These are phyloP conservation scores for Antidorcas marsupialis DNA, from an alignment of 2,113 vertebrate genomes.

Conservation along the genomic window DNA sequence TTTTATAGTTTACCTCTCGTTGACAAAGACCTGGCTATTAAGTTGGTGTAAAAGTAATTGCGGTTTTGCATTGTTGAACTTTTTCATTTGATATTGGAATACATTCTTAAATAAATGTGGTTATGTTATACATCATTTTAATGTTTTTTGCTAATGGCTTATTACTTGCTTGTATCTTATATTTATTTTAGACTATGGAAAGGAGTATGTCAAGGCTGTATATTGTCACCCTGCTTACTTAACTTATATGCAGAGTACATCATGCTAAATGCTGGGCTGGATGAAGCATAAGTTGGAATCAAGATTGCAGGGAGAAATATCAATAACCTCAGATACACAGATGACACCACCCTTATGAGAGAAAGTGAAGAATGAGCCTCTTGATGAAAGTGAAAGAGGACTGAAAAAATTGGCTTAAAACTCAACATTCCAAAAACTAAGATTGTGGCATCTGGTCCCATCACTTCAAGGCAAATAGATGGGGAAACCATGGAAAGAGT, in stretches of 20 bases:
- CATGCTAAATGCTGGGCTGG: neutral
- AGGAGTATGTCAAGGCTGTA: neutral
- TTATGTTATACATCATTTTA: neutral
- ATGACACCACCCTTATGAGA: neutral
- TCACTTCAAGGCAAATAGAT: neutral
- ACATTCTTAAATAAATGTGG: neutral
- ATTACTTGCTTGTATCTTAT: neutral
- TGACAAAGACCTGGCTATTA: neutral
- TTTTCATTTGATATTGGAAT: neutral
- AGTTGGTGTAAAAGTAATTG: neutral
- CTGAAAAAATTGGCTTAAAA: neutral
- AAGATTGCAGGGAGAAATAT: neutral
- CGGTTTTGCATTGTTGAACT: neutral
- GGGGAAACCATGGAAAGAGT: neutral
- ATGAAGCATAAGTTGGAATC: neutral
- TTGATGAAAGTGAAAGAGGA: neutral
- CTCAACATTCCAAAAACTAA: neutral
- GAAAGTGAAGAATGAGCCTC: neutral
- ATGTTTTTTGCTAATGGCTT: neutral
- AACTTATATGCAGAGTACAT: neutral
- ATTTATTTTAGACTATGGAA: neutral
- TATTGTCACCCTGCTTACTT: neutral
- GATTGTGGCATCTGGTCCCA: neutral
- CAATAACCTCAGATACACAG: neutral
- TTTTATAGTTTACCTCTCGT: neutral